A percentile compares a stretch with the other conserved stretches of the same genome.
Evolutionary conservation across 2,113 vertebrate genomes (phyloP).

Genomic region (Micronycteris hirsuta): DNA sequence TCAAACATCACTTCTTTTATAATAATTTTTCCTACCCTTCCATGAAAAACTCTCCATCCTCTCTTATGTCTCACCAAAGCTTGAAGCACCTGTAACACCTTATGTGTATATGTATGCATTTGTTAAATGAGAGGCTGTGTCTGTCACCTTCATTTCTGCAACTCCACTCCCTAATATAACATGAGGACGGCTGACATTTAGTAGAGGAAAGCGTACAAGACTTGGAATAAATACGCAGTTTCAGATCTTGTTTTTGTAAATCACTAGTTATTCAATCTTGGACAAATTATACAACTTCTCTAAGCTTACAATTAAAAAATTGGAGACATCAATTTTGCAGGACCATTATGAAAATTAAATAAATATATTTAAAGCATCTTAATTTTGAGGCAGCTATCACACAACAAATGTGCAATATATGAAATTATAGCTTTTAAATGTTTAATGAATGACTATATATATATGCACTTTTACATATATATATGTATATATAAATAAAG

Average conservation of each 20-base stretch:
- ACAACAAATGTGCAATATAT: not conserved
- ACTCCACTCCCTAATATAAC: not conserved
- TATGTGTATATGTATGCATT: not conserved
- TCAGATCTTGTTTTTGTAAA: not conserved
- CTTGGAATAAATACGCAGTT: not conserved
- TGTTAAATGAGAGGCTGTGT: not conserved
- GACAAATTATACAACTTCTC: not conserved
- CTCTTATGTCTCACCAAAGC: not conserved
- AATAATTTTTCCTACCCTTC: not conserved
- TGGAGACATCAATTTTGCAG: not conserved
- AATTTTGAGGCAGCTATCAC: not conserved
- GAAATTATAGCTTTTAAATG: not conserved
- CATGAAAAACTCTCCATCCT: not conserved
- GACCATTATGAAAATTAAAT: not conserved
- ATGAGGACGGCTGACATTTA: not conserved
- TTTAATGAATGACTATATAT: not conserved
- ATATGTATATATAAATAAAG: not conserved
- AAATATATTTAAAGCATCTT: not conserved
- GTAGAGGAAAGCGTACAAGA: not conserved
- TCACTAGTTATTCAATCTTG: not conserved
- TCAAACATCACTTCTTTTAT: not conserved
- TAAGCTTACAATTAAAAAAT: not conserved
- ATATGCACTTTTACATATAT: not conserved
- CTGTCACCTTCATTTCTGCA: not conserved
- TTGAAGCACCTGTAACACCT: not conserved